A percentile compares a stretch with the other conserved stretches of the same genome.
Evolutionary conservation across 2,888 invertebrate genomes (phyloP).

Genomic region (Calliscelio sp.): DNA sequence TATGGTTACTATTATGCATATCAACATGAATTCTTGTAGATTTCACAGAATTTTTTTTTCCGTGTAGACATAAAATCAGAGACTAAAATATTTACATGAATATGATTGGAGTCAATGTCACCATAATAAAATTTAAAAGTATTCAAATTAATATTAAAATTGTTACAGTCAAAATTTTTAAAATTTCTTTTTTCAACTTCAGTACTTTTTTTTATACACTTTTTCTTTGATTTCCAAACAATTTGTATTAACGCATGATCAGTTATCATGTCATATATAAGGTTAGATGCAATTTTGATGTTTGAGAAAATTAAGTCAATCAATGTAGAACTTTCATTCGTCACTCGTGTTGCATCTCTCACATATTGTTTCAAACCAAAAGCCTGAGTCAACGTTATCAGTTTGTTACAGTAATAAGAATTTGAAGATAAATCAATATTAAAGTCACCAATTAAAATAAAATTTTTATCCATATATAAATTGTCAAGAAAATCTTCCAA

Average conservation of each 20-base stretch:
- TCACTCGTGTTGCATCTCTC: not conserved
- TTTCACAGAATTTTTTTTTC: no score
- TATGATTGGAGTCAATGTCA: not conserved
- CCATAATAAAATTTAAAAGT: no score
- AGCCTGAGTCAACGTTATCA: not conserved
- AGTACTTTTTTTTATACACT: not conserved
- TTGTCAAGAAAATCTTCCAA: not conserved
- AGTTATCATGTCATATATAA: not conserved
- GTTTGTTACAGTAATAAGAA: not conserved
- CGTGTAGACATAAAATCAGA: not conserved
- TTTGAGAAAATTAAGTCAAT: not conserved
- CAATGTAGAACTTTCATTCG: not conserved
- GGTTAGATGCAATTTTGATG: not conserved
- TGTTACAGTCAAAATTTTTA: not conserved
- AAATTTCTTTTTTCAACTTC: not conserved
- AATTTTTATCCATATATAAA: not conserved
- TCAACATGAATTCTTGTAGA: no score
- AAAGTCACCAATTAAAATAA: not conserved
- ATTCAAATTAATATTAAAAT: not conserved
- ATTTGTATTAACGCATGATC: not conserved
- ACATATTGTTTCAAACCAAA: slow-evolving; percentile 1
- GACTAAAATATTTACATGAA: not conserved
- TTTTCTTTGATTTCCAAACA: not conserved
- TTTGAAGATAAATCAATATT: not conserved
- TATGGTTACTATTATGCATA: no score